A percentile compares a stretch with the other conserved stretches of the same genome.
Evolutionary conservation across 2,113 vertebrate genomes (phyloP).

Genomic region (Anguilla rostrata): DNA sequence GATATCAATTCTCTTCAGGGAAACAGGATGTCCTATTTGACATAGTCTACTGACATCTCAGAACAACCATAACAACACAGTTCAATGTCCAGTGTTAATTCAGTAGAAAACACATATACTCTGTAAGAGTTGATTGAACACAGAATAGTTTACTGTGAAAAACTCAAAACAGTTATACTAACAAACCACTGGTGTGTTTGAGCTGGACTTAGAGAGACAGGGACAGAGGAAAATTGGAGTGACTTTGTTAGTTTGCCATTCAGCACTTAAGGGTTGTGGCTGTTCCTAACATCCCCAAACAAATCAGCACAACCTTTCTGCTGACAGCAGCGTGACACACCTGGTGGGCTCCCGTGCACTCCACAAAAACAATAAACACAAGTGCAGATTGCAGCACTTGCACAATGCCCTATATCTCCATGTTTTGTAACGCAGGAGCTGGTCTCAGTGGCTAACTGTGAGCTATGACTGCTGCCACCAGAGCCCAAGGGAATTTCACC

Average conservation of each 20-base stretch:
- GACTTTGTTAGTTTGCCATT: not conserved
- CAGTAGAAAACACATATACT: no score
- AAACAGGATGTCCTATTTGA: no score
- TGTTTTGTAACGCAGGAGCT: not conserved
- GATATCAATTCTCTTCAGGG: no score
- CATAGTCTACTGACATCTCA: no score
- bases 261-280: not conserved
- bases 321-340: not conserved
- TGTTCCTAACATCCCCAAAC: not conserved
- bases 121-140: no score
- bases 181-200: no score
- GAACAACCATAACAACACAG: no score
- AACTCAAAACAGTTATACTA: no score
- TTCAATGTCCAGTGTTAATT: no score
- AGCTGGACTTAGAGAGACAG: no score
- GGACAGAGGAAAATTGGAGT: not conserved
- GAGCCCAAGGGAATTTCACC: not conserved
- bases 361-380: not conserved
- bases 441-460: not conserved
- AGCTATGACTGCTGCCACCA: not conserved
- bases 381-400: not conserved
- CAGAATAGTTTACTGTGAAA: no score
- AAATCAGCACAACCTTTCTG: conserved; percentile 8
- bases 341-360: not conserved
- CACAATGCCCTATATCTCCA: not conserved